Conservation (phyloP, 2,797 vertebrate genomes). For the Tenualosa ilisha region DNA sequence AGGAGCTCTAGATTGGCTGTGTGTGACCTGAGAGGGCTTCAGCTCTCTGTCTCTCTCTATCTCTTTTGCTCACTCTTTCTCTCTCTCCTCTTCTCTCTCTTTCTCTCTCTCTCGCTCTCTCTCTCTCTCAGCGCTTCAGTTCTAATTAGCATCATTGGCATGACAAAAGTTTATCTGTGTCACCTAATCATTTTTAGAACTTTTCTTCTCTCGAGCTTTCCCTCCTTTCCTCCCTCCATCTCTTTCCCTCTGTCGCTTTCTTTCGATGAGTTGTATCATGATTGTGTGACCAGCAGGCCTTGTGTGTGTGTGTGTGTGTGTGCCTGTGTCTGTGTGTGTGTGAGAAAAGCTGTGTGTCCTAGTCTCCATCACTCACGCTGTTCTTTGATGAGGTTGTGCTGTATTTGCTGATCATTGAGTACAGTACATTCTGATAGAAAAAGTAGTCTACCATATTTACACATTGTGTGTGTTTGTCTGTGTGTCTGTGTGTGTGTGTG, state of each 20-base stretch:
- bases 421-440: too few relatives aligned
- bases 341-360: neutral
- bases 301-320: neutral
- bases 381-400: neutral
- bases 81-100: neutral
- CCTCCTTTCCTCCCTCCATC: neutral
- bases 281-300: neutral
- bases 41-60: neutral
- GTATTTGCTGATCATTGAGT: too few relatives aligned
- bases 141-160: neutral
- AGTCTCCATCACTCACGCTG: too few relatives aligned
- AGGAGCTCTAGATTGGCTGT: neutral
- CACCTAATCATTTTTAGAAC: neutral
- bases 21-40: constrained; percentile 3
- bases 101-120: neutral
- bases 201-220: constrained; percentile 39
- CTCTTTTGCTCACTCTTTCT: neutral
- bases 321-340: constrained; percentile 5
- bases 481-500: neutral
- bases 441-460: neutral
- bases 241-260: neutral
- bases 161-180: constrained; percentile 10
- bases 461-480: neutral
- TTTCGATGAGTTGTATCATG: neutral
- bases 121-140: neutral